Evolutionary conservation across 2,888 invertebrate species (phyloP), one percentile per base, ranked within the genome.

Genomic region (Trachelus tabidus): DNA sequence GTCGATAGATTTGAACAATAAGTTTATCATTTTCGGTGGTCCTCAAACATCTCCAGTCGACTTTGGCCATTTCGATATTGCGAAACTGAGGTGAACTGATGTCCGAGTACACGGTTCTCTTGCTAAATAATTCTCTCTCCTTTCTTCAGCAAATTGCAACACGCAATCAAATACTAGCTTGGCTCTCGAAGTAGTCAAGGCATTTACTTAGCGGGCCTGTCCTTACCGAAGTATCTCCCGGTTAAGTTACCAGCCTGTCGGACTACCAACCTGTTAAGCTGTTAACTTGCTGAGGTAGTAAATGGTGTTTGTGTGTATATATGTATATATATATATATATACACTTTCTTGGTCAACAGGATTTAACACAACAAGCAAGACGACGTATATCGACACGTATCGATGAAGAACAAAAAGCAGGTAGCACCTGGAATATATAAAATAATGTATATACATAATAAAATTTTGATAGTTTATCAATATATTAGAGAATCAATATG

Each of bases 201-300:
- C 82, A 79, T 81, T 82, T 82, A 82, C 82, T 81, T 82, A 82
- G 33, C 76, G 68, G 76, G 77, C 77, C 77, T 74, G 77, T 81
- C 81, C 79, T 81, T 75, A 78, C 69, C 73, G 34, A 78, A 79
- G 78, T 78, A 79, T 79, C 75, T 30, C 71, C 23, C 30, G 15
- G 71, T 34, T 31, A 56, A 56, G 56, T 56, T 56, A 23, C 56
- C 56, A 56, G 56, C 15, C 56, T 23, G 56, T 23, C 40, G 15
- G 40, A 23, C 40, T 23, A 40, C 56, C 56, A 56, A 56, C 56
- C 56, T 56, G 56, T 56, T 40, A 40, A 40, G 15, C 40, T 40
- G 40, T 40, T 56, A 56, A 56, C 9, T 23, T 23, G 23, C 9
- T 56, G 9, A 56, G 56, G 56, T 56, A 56, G 23, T 56, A 56